Conservation (phyloP, 2,888 invertebrate species). For the Synanthedon tipuliformis region DNA sequence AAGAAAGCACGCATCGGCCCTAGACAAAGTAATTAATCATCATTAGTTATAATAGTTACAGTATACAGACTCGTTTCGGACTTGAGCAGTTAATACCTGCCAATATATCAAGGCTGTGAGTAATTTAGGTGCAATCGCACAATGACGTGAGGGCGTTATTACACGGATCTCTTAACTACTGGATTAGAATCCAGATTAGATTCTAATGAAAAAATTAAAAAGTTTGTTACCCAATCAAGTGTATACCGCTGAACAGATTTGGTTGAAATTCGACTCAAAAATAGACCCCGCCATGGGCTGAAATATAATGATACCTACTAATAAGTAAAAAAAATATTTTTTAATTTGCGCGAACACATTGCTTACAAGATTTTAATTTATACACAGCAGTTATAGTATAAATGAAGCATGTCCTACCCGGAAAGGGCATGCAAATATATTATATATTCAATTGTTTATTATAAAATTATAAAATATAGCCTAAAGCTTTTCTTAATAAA, state of each 20-base stretch:
- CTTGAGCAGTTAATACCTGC: conserved; percentile 2
- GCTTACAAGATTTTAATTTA: too few relatives aligned
- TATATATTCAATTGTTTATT: too few relatives aligned
- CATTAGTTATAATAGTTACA: conserved; percentile 3
- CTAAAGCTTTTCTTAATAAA: too few relatives aligned
- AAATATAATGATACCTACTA: too few relatives aligned
- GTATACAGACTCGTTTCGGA: conserved; percentile 1
- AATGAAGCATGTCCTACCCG: too few relatives aligned
- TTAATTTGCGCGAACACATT: too few relatives aligned
- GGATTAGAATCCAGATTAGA: background rate
- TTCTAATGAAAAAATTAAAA: background rate
- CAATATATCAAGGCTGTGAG: conserved; percentile 3
- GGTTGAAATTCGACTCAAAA: background rate
- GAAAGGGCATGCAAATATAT: too few relatives aligned
- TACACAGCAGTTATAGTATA: too few relatives aligned
- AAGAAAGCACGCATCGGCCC: background rate
- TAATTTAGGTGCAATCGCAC: conserved; percentile 2
- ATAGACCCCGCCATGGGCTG: background rate
- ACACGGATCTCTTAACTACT: background rate
- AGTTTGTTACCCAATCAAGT: too few relatives aligned
- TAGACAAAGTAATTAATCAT: conserved; percentile 1
- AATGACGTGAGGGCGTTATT: conserved; percentile 1
- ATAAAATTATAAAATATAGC: too few relatives aligned
- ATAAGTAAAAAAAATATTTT: too few relatives aligned
- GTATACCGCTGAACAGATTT: background rate